Percentiles rank a stretch among this genome's conserved stretches.
Evolutionary conservation across 2,888 invertebrate species (phyloP).

Genomic region (Coecobrya sp.): DNA sequence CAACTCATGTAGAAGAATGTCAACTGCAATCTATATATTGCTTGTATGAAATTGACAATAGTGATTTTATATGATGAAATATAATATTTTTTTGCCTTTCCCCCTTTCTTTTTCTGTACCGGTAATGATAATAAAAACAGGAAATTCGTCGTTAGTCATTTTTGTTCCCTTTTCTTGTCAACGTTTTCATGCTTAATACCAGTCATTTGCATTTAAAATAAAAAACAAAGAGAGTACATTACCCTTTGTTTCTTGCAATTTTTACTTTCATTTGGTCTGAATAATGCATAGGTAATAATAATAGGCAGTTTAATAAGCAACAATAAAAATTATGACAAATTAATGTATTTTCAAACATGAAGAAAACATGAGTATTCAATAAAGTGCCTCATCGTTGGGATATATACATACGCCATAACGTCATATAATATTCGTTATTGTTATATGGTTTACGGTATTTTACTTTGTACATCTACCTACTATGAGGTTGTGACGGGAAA

Average conservation of each 20-base stretch:
- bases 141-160: constrained; percentile 32
- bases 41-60: background rate
- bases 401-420: no score
- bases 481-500: no score
- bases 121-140: constrained; percentile 12
- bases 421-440: background rate
- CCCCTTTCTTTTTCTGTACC: background rate
- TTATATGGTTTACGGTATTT: background rate
- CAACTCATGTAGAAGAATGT: background rate
- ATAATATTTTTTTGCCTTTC: background rate
- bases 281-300: background rate
- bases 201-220: constrained; percentile 1
- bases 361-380: constrained; percentile 3
- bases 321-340: constrained; percentile 42
- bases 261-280: constrained; percentile 26
- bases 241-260: constrained; percentile 50
- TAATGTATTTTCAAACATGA: constrained; percentile 33
- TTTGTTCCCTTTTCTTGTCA: constrained; percentile 21
- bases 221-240: constrained; percentile 43
- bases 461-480: background rate
- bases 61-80: background rate
- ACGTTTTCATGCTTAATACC: constrained; percentile 12
- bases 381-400: background rate
- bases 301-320: constrained; percentile 1
- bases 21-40: background rate